phyloP scores from a whole-genome alignment of 2,888 invertebrate species.

The Lasioglossum villosulum region DNA sequence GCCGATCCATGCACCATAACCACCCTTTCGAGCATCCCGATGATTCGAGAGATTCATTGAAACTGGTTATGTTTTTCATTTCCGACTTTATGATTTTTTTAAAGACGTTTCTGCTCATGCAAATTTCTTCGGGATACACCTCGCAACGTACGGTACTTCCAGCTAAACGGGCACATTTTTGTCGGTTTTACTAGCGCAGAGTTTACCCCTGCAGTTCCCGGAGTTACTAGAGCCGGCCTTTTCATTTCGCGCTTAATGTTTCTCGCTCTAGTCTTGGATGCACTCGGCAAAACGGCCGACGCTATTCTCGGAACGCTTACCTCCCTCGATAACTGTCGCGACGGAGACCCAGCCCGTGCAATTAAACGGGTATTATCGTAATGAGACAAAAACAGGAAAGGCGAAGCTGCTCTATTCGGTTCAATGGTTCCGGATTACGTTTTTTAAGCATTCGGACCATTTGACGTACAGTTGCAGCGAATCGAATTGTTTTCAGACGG shows the following conservation, averaged over 20 bases:
- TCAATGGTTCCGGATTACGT: neutral
- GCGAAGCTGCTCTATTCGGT: neutral
- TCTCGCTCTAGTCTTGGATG: slow-evolving; percentile 4
- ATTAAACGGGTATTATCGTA: neutral
- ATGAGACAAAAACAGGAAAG: neutral
- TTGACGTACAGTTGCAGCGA: neutral
- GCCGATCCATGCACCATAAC: neutral
- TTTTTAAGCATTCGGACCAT: neutral
- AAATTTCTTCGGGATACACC: neutral
- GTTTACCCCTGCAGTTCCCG: neutral
- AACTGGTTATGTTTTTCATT: neutral
- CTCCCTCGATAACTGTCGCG: neutral
- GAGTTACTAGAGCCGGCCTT: neutral
- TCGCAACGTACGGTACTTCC: neutral
- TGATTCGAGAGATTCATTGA: neutral
- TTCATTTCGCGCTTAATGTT: neutral
- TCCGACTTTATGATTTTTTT: neutral
- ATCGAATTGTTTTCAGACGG: neutral
- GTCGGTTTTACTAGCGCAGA: neutral
- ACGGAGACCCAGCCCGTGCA: neutral
- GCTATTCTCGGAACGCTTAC: neutral
- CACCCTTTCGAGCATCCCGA: neutral
- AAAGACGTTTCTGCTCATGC: neutral
- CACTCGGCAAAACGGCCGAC: neutral
- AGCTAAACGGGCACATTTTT: neutral